Evolutionary conservation across 1,140 invertebrate genomes (phyloP).

Genomic region (Drosophila gunungcola): DNA sequence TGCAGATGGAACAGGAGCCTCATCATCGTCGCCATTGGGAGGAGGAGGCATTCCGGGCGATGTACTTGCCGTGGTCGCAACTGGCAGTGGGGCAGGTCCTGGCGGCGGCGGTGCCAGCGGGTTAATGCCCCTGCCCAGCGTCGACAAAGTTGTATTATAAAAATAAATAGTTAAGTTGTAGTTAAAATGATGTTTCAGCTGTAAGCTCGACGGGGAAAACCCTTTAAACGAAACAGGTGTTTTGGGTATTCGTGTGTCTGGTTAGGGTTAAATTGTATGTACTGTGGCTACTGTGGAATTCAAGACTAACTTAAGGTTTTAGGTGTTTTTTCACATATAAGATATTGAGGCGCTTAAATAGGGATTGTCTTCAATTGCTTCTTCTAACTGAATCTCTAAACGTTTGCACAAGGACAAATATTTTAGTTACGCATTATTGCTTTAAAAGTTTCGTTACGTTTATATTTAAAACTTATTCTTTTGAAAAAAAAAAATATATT

Average conservation of each 20-base stretch:
- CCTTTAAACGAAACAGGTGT: conserved; percentile 16
- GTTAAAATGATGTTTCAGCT: conserved; percentile 73
- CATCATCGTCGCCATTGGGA: conserved; percentile 35
- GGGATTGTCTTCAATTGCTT: neutral
- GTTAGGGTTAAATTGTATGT: conserved; percentile 42
- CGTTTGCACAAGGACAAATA: too few relatives aligned
- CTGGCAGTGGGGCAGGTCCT: conserved; percentile 71
- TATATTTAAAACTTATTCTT: too few relatives aligned
- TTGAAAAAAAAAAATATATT: too few relatives aligned
- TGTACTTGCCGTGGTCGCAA: conserved; percentile 58
- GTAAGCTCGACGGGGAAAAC: conserved; percentile 48
- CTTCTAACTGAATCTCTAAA: too few relatives aligned
- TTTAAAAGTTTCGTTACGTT: too few relatives aligned
- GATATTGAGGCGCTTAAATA: conserved; percentile 10
- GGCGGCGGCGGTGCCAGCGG: conserved; percentile 39
- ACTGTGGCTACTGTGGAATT: conserved; percentile 46
- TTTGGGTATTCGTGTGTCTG: conserved; percentile 38
- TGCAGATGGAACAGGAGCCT: conserved; percentile 15
- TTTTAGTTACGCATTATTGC: too few relatives aligned
- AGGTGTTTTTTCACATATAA: conserved; percentile 29
- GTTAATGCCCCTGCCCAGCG: conserved; percentile 20
- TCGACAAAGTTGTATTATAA: conserved; percentile 80
- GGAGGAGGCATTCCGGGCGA: conserved; percentile 9
- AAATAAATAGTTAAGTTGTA: conserved; percentile 75
- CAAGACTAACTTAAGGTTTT: conserved; percentile 41